Evolutionary conservation across 2,888 invertebrate species (phyloP), one percentile per base, ranked within the genome.

Genomic region (Adineta ricciae): DNA sequence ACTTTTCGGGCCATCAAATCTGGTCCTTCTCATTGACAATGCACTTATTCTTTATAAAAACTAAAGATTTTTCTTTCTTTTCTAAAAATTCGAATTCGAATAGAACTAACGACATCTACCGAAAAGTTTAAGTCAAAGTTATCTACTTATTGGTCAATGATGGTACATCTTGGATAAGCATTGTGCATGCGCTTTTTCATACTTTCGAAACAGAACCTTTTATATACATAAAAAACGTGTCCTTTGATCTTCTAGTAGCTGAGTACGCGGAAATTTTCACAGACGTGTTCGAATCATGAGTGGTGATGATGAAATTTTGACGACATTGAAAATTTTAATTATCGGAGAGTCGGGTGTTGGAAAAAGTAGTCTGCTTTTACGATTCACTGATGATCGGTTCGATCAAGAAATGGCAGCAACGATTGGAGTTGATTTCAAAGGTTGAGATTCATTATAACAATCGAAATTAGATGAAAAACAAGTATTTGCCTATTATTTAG

Each of bases 261-360:
- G 16, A 2, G 8, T n/a, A 27, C n/a, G 2, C 27, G 32, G 19
- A 32, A 32, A 64, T 36, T 32, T 46, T 46, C 8, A 5, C 5
- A 8, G 11, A 46, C 11, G 11, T 46, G 5, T 46, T 8, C 5
- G 8, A 46, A 64, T 64, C 32, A 19, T 16, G 27, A 9, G 64
- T 64, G 0, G 32, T 32, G 90, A 91, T 86, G 88, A 89, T 84
- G 89, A 90, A 86, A 88, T 94, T 89, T 92, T 96, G 83, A 89
- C 90, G 2, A 90, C 90, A 21, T 92, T 98, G 87, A 98, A 98
- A 92, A 94, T 98, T 88, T 92, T 98, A 86, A 95, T 98, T 86
- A 96, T 98, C 87, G 98, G 98, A 16, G 97, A 98, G 91, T 96
- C 96, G 91, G 96, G 96, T 87, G 98, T 98, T 84, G 98, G 98